A percentile compares a stretch with the other conserved stretches of the same genome.
Evolutionary conservation across 1,140 invertebrate species (phyloP).

Genomic region (Zaprionus inermis): DNA sequence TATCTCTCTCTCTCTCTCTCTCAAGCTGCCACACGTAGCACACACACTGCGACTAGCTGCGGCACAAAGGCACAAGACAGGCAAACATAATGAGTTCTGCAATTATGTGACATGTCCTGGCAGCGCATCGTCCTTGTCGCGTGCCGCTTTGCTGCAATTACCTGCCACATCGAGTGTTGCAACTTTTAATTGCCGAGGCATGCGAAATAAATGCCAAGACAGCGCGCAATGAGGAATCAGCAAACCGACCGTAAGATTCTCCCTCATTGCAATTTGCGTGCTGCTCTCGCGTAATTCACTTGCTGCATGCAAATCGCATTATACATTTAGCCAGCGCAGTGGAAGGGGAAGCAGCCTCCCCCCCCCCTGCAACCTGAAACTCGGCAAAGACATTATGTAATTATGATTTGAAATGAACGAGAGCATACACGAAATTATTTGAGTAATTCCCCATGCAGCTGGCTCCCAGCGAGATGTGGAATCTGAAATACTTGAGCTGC

Average conservation of each 20-base stretch:
- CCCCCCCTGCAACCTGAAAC: no score
- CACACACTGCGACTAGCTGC: conserved; percentile 12
- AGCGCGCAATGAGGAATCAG: conserved; percentile 30
- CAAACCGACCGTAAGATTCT: conserved; percentile 17
- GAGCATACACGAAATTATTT: conserved; percentile 27
- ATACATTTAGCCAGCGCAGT: conserved; percentile 37
- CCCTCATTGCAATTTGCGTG: conserved; percentile 25
- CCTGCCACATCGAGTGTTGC: conserved; percentile 66
- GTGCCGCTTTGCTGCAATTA: conserved; percentile 56
- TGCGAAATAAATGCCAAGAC: conserved; percentile 51
- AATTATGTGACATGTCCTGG: conserved; percentile 55
- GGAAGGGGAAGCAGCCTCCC: background rate
- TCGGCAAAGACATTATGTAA: conserved; percentile 65
- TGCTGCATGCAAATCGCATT: conserved; percentile 56
- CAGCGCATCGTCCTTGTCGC: background rate
- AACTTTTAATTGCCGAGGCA: conserved; percentile 77
- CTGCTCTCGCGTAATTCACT: conserved; percentile 18
- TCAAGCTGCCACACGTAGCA: conserved; percentile 25
- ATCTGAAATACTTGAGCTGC: background rate
- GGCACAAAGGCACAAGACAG: conserved; percentile 18
- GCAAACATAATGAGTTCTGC: conserved; percentile 72
- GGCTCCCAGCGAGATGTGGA: background rate
- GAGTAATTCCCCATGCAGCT: conserved; percentile 10
- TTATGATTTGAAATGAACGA: conserved; percentile 67
- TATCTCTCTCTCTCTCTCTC: background rate